A percentile compares a stretch with the other conserved stretches of the same genome.
phyloP scores from a whole-genome alignment of 2,797 vertebrate species.

The Schizothorax lantsangensis region DNA sequence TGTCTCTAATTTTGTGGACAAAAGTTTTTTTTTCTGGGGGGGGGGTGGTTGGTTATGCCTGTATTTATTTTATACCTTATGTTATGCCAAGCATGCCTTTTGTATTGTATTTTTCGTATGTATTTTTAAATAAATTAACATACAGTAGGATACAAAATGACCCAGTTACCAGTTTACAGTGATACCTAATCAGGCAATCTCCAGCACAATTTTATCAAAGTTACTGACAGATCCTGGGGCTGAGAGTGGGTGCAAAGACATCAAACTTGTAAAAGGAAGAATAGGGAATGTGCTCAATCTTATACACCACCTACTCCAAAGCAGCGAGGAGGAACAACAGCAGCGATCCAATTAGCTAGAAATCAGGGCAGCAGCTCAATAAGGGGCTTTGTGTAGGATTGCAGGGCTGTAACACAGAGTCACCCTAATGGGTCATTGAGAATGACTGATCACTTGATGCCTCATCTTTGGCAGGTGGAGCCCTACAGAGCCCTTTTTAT shows the following conservation, averaged over 20 bases:
- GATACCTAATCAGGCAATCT: constrained; percentile 8
- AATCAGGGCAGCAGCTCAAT: constrained; percentile 74
- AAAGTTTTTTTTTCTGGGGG: background rate
- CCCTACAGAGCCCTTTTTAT: constrained; percentile 65
- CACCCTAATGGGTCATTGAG: constrained; percentile 74
- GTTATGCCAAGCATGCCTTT: background rate
- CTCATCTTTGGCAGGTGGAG: constrained; percentile 66
- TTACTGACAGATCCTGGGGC: constrained; percentile 31
- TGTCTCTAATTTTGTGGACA: background rate
- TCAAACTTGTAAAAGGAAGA: constrained; percentile 63
- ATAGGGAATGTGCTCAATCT: constrained; percentile 63
- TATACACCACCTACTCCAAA: constrained; percentile 71
- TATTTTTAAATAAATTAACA: background rate
- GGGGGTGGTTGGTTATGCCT: background rate
- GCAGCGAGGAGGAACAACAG: constrained; percentile 69
- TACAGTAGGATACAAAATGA: background rate
- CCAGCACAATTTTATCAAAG: background rate
- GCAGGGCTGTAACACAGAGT: constrained; percentile 68
- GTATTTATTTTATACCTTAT: background rate
- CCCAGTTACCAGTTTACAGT: background rate
- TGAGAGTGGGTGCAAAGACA: constrained; percentile 51
- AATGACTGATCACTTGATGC: constrained; percentile 71
- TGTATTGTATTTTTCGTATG: background rate
- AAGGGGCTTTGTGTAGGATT: constrained; percentile 69
- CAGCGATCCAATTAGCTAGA: constrained; percentile 74